Base-by-base conservation (phyloP, 2,797 vertebrate species). In the Sebastes diploproa region DNA sequence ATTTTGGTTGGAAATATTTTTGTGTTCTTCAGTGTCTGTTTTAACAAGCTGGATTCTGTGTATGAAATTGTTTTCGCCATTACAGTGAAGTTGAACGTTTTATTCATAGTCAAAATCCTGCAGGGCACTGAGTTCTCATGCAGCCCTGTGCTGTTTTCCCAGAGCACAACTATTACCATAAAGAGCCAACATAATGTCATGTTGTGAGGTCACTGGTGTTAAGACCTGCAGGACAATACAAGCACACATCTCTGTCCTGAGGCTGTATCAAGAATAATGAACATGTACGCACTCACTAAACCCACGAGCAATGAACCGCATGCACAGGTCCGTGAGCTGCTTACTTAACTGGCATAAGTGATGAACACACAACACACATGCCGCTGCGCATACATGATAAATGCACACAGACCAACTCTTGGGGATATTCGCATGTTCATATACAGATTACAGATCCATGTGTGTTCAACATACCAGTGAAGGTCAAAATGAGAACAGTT, bases 161-260 rank as follows among this genome's bases (percentile, higher is more conserved):
- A 59, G 29, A 84, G 77, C 50, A 25, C 20, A 16, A 72, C 25
- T 58, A 80, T 91, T 90, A 87, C 20, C 63, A 90, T 85, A 72
- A 78, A 78, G 52, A 80, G 72, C 61, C 58, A 71, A 82, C 46
- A 67, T 67, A 16, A 69, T 63, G 80, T 62, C 66, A 64, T 78
- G 54, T 78, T 83, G 62, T 75, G 64, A 81, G 86, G 86, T 89
- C 88, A 84, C 23, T 27, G 46, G 52, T 78, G 77, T 42, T 29
- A 56, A 67, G 66, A 88, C 73, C 86, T 82, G 75, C 80, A 82
- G 65, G 71, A 72, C 81, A 82, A 54, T 54, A 65, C 64, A 56
- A 71, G n/a, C 59, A 36, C 29, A 60, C 10, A 77, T 79, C 75
- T 68, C n/a, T 61, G 58, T 38, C 79, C 16, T 13, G 61, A 61